These are phyloP conservation scores for Musca vetustissima DNA, from an alignment of 1,140 invertebrate species.

Conservation along the genomic window DNA sequence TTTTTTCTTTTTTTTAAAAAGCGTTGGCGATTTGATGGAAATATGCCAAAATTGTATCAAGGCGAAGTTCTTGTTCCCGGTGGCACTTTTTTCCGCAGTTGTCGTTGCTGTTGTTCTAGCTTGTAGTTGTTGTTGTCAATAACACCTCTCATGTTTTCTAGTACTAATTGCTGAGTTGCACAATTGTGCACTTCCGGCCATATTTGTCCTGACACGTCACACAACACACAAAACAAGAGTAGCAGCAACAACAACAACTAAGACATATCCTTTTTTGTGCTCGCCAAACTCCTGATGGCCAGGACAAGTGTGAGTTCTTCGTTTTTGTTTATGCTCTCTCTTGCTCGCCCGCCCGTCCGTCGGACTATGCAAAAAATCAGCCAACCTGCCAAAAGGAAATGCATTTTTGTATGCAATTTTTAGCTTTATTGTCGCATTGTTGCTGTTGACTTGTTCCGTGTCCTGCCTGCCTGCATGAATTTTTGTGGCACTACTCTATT, in stretches of 20 bases:
- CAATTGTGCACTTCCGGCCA: conserved; percentile 55
- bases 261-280: background rate
- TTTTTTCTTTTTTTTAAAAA: background rate
- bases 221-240: too few species aligned
- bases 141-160: conserved; percentile 24
- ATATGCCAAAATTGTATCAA: conserved; percentile 32
- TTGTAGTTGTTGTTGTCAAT: conserved; percentile 14
- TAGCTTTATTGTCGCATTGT: conserved; percentile 24
- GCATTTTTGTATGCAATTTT: conserved; percentile 36
- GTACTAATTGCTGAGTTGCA: conserved; percentile 52
- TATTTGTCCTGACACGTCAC: conserved; percentile 40
- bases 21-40: conserved; percentile 28
- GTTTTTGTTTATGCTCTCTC: background rate
- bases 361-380: too few species aligned
- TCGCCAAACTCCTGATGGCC: background rate
- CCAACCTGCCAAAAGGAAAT: background rate
- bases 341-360: too few species aligned
- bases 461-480: conserved; percentile 1
- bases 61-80: background rate
- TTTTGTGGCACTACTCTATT: too few species aligned
- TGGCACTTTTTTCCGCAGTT: background rate
- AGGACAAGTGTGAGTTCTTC: background rate
- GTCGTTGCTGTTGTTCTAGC: background rate
- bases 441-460: conserved; percentile 29
- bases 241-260: too few species aligned